These are phyloP conservation scores for Asarcornis scutulata DNA, from an alignment of 2,113 vertebrate species.

Conservation along the genomic window DNA sequence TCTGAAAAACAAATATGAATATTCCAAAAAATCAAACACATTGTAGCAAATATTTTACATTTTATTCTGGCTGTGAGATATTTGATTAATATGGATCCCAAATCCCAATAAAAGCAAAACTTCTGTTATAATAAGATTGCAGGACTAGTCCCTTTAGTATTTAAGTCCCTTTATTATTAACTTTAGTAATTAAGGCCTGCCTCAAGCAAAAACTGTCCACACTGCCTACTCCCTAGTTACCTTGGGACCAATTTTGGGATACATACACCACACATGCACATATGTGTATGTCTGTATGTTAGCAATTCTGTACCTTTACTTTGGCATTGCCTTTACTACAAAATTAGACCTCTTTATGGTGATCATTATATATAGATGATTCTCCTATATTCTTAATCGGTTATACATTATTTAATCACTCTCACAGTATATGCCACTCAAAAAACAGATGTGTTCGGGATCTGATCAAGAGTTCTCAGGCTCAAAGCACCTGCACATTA, in stretches of 20 bases:
- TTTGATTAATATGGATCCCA: neutral
- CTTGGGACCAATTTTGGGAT: neutral
- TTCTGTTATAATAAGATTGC: neutral
- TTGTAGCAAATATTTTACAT: neutral
- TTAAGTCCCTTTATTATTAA: neutral
- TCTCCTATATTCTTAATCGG: neutral
- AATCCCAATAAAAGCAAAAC: neutral
- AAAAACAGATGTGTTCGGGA: neutral
- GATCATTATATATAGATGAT: neutral
- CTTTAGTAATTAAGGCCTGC: neutral
- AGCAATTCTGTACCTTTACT: neutral
- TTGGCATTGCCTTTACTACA: neutral
- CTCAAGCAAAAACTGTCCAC: conserved; percentile 17
- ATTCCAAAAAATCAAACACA: neutral
- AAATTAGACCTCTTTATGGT: neutral
- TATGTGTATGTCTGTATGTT: neutral
- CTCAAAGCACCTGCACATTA: neutral
- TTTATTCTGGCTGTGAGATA: conserved; percentile 1
- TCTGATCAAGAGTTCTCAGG: neutral
- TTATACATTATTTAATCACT: neutral
- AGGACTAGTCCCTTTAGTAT: neutral
- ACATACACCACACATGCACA: neutral
- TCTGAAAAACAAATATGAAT: neutral
- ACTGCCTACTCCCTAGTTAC: neutral
- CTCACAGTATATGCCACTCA: neutral